phyloP scores from a whole-genome alignment of 2,113 vertebrate genomes.

The Xenopus borealis region DNA sequence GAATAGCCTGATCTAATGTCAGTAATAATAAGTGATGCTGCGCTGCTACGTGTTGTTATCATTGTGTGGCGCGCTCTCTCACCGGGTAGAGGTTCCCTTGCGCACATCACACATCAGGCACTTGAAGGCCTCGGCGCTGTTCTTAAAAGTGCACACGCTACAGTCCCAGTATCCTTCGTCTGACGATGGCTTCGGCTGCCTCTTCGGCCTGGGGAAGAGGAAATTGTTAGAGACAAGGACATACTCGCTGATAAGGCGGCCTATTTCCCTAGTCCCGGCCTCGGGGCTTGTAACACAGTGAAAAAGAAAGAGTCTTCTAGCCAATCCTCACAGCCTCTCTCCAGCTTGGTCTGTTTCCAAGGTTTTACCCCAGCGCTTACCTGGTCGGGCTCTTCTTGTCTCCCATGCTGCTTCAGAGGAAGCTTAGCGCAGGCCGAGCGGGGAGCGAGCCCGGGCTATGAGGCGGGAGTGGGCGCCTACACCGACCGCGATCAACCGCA shows the following conservation, averaged over 20 bases:
- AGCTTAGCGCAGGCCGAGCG: constrained; percentile 48
- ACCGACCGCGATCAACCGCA: constrained; percentile 59
- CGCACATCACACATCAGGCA: constrained; percentile 98
- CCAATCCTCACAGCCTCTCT: background rate
- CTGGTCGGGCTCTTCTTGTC: constrained; percentile 95
- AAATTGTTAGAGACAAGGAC: constrained; percentile 9
- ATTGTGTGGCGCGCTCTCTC: constrained; percentile 55
- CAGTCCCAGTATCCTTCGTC: constrained; percentile 97
- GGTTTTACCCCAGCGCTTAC: constrained; percentile 60
- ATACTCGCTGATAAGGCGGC: constrained; percentile 36
- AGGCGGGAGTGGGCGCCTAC: constrained; percentile 53
- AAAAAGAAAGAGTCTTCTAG: background rate
- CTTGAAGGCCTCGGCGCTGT: constrained; percentile 98
- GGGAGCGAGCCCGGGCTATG: constrained; percentile 51
- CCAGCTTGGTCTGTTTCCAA: constrained; percentile 8
- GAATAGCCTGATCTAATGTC: background rate
- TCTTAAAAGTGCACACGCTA: constrained; percentile 95
- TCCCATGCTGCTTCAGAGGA: constrained; percentile 68
- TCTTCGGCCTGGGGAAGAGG: constrained; percentile 81
- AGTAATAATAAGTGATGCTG: too few species aligned
- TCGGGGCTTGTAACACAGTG: background rate
- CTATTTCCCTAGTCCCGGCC: constrained; percentile 24
- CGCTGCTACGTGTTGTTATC: too few species aligned
- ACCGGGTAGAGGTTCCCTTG: constrained; percentile 97
- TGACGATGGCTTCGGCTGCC: constrained; percentile 85